Evolutionary conservation across 2,113 vertebrate species (phyloP).

Genomic region (Melanostigma gelatinosum): DNA sequence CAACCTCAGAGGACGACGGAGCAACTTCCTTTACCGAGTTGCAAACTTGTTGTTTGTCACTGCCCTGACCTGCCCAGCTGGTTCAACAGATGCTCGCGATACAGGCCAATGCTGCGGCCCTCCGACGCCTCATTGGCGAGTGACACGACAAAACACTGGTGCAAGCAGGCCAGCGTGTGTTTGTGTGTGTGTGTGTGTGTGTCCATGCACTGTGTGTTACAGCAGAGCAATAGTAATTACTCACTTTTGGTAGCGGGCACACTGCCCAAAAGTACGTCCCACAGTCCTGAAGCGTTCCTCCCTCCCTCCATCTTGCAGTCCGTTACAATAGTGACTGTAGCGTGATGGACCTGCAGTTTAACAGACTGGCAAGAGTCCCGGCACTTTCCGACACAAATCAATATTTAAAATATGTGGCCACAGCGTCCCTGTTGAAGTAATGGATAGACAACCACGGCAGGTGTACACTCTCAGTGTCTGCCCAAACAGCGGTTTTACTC

Average conservation of each 20-base stretch:
- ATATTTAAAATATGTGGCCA: conserved; percentile 72
- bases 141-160: conserved; percentile 34
- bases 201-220: conserved; percentile 12
- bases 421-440: conserved; percentile 63
- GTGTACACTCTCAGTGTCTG: conserved; percentile 44
- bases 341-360: conserved; percentile 53
- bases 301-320: conserved; percentile 21
- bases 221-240: conserved; percentile 28
- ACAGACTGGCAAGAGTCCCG: conserved; percentile 64
- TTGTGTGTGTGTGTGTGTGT: not conserved
- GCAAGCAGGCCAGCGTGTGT: conserved; percentile 3
- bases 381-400: conserved; percentile 67
- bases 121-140: conserved; percentile 26
- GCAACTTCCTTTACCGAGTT: conserved; percentile 21
- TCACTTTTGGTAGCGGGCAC: conserved; percentile 21
- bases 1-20: conserved; percentile 49
- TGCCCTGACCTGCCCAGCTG: conserved; percentile 51
- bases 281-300: not conserved
- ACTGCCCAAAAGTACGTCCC: not conserved
- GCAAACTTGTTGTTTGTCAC: conserved; percentile 44
- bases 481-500: conserved; percentile 47
- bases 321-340: conserved; percentile 13
- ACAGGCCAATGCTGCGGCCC: conserved; percentile 43
- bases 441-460: conserved; percentile 54
- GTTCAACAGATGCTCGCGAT: conserved; percentile 62